These are phyloP conservation scores for Syngnathus floridae DNA, from an alignment of 2,113 vertebrate species.

Conservation along the genomic window DNA sequence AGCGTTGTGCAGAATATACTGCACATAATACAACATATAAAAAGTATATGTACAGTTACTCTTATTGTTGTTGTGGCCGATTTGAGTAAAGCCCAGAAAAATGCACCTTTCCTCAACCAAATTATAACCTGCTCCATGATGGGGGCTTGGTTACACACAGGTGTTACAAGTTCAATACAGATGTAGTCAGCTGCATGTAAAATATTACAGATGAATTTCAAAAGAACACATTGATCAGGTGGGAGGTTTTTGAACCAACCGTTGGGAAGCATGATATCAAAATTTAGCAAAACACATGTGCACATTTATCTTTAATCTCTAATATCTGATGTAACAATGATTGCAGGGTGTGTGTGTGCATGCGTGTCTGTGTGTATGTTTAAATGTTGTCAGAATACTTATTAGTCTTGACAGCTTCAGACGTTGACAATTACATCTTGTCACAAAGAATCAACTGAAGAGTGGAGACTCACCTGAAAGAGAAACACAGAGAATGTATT, in stretches of 20 bases:
- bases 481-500: slow-evolving; percentile 31
- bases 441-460: slow-evolving; percentile 18
- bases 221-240: slow-evolving; percentile 14
- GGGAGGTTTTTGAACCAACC: slow-evolving; percentile 21
- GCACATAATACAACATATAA: slow-evolving; percentile 1
- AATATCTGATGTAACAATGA: not conserved
- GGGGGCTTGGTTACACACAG: slow-evolving; percentile 21
- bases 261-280: not conserved
- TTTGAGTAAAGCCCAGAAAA: slow-evolving; percentile 18
- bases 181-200: slow-evolving; percentile 11
- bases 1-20: not conserved
- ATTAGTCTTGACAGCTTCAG: slow-evolving; percentile 29
- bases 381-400: slow-evolving; percentile 39
- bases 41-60: not conserved
- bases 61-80: not conserved
- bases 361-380: not conserved
- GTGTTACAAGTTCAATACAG: slow-evolving; percentile 13
- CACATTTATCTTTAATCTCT: not conserved
- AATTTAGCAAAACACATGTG: too few relatives aligned
- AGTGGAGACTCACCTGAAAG: slow-evolving; percentile 63
- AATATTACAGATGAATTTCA: slow-evolving; percentile 44
- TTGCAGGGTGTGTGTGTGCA: not conserved
- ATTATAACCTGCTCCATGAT: slow-evolving; percentile 1
- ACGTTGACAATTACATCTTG: slow-evolving; percentile 2
- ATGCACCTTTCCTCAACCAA: too few relatives aligned